Evolutionary conservation across 37 sponge, comb jelly and placozoan species (phyloP).

Genomic region (Mnemiopsis leidyi): DNA sequence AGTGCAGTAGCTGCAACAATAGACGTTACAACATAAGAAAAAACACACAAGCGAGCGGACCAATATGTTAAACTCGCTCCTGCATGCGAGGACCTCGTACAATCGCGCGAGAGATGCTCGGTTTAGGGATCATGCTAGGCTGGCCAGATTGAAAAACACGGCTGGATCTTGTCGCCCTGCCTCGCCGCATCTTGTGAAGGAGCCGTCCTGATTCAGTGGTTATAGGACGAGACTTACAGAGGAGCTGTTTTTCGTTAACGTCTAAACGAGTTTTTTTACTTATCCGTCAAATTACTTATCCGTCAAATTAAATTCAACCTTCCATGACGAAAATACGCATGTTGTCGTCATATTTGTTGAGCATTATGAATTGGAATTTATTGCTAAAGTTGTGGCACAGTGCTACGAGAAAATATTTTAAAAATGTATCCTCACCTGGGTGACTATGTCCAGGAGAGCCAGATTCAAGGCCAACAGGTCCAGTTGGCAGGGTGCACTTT

Average conservation of each 20-base stretch:
- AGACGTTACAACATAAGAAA: not conserved
- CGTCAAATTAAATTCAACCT: too few species aligned
- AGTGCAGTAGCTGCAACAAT: not conserved
- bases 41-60: not conserved
- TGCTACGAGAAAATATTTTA: not conserved
- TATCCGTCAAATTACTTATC: too few species aligned
- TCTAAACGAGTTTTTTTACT: too few species aligned
- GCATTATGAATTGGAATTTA: not conserved
- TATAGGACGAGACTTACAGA: too few species aligned
- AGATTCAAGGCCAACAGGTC: constrained; percentile 41
- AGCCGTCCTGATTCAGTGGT: too few species aligned
- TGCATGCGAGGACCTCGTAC: not conserved
- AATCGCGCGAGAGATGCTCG: not conserved
- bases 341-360: too few species aligned
- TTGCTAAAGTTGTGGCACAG: not conserved
- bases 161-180: too few species aligned
- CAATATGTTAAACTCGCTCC: not conserved
- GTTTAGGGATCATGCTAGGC: not conserved
- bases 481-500: constrained; percentile 32
- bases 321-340: too few species aligned
- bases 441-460: constrained; percentile 52
- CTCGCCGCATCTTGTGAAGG: too few species aligned
- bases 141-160: not conserved
- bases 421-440: constrained; percentile 15
- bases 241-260: too few species aligned